Base-by-base conservation (phyloP, 2,888 invertebrate genomes). In the Drosophila fulvimacula region DNA sequence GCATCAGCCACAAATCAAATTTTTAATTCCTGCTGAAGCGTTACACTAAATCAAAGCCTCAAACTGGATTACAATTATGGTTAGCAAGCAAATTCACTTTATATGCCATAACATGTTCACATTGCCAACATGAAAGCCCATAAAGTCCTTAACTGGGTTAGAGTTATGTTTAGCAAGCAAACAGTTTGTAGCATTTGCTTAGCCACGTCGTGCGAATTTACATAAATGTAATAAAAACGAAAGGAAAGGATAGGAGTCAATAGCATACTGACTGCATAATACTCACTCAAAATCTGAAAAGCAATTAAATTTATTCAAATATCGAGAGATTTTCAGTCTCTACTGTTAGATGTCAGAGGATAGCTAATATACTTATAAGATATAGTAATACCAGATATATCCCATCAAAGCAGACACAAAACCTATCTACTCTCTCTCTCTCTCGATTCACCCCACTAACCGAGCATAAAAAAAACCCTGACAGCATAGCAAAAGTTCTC, bases 31-130 rank as follows among this genome's bases (percentile, higher is more conserved):
- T 75, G 68, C 70, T 77, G 69, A 62, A 63, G 65, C 64, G 63
- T 69, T 58, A 81, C 63, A 53, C 24, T 46, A 74, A 74, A 91
- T 84, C 86, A 91, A 92, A 90, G 86, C 92, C 88, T 89, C 92
- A 92, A 92, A 84, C 92, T 92, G 92, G 92, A 92, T 92, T 92
- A 92, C 90, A 92, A 92, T 90, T 92, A 92, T 92, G 92, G 92
- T 92, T 79, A 88, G 55, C 52, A 27, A 17, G 34, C 60, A 34
- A 38, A 27, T 27, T 38, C 46, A 48, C 46, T 19, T 15, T 9
- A 27, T 17, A 17, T 39, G 1, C 38, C 19, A 49, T 13, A 13
- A 32, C 49, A 34, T 34, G 46, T 11, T 36, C 36, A 36, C 36
- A 24, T 24, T 10, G 6, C 24, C 19, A 34, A 15, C 32, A 51